Evolutionary conservation across 2,797 vertebrate genomes (phyloP).

Genomic region (Hippoglossus hippoglossus): DNA sequence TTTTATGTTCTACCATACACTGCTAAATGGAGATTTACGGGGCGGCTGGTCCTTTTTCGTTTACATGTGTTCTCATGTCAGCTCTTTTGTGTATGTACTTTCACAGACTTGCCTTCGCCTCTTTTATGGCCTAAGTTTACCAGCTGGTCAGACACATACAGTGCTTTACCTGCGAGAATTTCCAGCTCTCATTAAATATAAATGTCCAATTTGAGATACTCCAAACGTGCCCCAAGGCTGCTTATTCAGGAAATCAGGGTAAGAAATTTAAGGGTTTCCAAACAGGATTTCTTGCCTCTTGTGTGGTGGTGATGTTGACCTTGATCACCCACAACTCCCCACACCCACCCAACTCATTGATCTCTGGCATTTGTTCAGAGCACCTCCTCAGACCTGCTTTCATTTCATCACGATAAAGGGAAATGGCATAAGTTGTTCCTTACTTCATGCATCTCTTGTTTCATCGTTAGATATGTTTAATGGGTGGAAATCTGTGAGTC

Average conservation of each 20-base stretch:
- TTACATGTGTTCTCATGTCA: slow-evolving; percentile 11
- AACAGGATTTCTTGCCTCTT: slow-evolving; percentile 14
- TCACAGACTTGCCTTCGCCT: slow-evolving; percentile 6
- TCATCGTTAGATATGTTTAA: slow-evolving; percentile 31
- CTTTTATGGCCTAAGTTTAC: slow-evolving; percentile 34
- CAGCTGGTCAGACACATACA: slow-evolving; percentile 43
- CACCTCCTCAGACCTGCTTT: slow-evolving; percentile 30
- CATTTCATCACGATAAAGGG: slow-evolving; percentile 37
- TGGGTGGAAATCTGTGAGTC: slow-evolving; percentile 35
- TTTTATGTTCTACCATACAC: neutral
- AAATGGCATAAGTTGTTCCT: slow-evolving; percentile 38
- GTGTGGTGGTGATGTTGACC: slow-evolving; percentile 27
- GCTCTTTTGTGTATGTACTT: slow-evolving; percentile 21
- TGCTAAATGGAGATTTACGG: slow-evolving; percentile 16
- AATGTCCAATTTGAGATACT: slow-evolving; percentile 3
- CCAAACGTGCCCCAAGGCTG: neutral
- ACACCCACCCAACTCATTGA: slow-evolving; percentile 23
- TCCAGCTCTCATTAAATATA: slow-evolving; percentile 18
- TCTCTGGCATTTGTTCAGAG: slow-evolving; percentile 46
- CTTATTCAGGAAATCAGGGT: neutral
- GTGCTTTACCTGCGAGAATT: slow-evolving; percentile 15
- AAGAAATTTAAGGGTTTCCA: slow-evolving; percentile 9
- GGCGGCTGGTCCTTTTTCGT: neutral
- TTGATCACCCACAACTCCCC: neutral
- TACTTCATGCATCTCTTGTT: slow-evolving; percentile 45